Conservation (phyloP, 2,888 invertebrate species). For the Cerceris ruficornis region DNA sequence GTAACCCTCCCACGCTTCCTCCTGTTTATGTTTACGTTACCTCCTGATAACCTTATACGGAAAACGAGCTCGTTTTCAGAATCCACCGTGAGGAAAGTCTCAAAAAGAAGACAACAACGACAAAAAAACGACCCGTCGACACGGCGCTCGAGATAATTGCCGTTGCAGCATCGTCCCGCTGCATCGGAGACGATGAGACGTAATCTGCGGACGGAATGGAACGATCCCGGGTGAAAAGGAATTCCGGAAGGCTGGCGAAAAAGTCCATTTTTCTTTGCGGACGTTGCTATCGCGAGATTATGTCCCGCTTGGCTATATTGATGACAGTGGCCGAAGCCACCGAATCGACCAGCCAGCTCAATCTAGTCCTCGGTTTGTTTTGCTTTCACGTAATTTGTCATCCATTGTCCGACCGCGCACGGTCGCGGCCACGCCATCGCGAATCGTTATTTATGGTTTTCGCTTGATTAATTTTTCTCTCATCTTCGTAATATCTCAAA, state of each 20-base stretch:
- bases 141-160: slow-evolving; percentile 46
- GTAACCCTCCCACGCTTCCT: slow-evolving; percentile 30
- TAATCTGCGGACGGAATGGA: neutral
- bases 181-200: slow-evolving; percentile 3
- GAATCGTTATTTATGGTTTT: slow-evolving; percentile 77
- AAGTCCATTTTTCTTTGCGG: slow-evolving; percentile 70
- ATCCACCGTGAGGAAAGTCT: neutral
- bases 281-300: slow-evolving; percentile 66
- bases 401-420: slow-evolving; percentile 74
- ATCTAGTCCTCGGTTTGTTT: slow-evolving; percentile 75
- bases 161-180: neutral
- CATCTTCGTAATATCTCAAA: slow-evolving; percentile 53
- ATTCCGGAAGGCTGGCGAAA: slow-evolving; percentile 48
- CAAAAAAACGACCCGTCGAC: slow-evolving; percentile 22
- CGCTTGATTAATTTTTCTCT: slow-evolving; percentile 76
- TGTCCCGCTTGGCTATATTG: slow-evolving; percentile 69
- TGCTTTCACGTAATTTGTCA: slow-evolving; percentile 77
- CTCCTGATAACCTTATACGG: slow-evolving; percentile 60
- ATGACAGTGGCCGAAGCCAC: slow-evolving; percentile 66
- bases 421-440: slow-evolving; percentile 43
- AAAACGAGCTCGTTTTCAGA: slow-evolving; percentile 42
- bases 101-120: slow-evolving; percentile 17
- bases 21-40: slow-evolving; percentile 62
- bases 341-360: slow-evolving; percentile 67
- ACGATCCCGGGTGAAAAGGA: slow-evolving; percentile 37